These are phyloP conservation scores for Planococcus citri DNA, from an alignment of 1,140 invertebrate species.

Conservation along the genomic window DNA sequence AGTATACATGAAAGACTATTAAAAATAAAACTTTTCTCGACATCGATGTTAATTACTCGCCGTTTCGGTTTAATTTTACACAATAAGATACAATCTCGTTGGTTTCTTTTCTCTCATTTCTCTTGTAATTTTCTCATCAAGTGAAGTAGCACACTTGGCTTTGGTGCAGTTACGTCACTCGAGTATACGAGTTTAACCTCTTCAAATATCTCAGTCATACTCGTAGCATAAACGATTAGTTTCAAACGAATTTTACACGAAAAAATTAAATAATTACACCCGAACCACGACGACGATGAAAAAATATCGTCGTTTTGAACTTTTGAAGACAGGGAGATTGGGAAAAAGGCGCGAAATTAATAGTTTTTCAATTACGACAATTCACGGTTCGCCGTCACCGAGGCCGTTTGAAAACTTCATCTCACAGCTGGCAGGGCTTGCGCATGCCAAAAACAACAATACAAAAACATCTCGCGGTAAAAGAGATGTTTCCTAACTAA, in stretches of 20 bases:
- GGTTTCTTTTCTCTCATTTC: background rate
- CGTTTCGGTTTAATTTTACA: background rate
- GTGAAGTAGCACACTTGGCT: background rate
- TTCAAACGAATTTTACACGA: too few relatives aligned
- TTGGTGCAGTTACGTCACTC: background rate
- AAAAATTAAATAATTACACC: too few relatives aligned
- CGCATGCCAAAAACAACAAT: too few relatives aligned
- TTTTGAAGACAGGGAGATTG: too few relatives aligned
- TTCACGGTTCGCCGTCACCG: background rate
- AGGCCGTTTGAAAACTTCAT: background rate
- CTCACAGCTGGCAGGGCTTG: too few relatives aligned
- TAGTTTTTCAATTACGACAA: background rate
- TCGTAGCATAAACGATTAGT: too few relatives aligned
- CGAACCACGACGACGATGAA: too few relatives aligned
- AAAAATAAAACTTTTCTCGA: background rate
- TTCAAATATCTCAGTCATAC: background rate
- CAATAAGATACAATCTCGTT: background rate
- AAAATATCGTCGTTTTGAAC: too few relatives aligned
- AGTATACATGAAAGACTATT: background rate
- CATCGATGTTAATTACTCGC: background rate
- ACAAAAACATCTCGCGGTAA: too few relatives aligned
- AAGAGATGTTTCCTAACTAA: background rate
- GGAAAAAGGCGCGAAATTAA: too few relatives aligned
- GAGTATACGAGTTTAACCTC: background rate
- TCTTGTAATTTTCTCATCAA: background rate